Base-by-base conservation (phyloP, 1,140 invertebrate species). In the Dinoponera quadriceps region DNA sequence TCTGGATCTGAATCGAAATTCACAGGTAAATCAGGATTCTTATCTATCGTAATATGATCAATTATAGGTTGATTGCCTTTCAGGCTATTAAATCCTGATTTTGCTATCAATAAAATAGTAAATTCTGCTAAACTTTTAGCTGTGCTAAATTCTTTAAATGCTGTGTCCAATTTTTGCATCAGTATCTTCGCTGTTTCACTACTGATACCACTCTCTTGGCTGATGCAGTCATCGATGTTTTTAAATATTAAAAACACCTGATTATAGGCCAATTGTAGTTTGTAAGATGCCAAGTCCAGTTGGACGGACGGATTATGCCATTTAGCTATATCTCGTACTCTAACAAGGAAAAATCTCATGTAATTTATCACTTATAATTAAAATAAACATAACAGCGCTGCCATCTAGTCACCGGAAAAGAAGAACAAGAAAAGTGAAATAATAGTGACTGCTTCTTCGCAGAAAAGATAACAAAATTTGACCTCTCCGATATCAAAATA, bases 231-330 rank as follows among this genome's bases (percentile, higher is more conserved):
- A 57, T 94, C 93, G 29, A 94, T 90, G 38, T 82, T 75, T 48
- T 92, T 89, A 25, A 94, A 74, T 51, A 92, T 87, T 20, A 90
- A 91, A 20, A 72, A 78, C 44, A 94, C 57, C 25, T 85, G 72
- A 66, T 89, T 88, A 65, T 93, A 93, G 18, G 90, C 91, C 5
- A 82, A 78, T 83, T 92, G 90, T 13, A 94, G 66, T 78, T 91
- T 93, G 25, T 93, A 89, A 3, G 91, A 92, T n/a, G 92, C 89
- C 60, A 93, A 74, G 84, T 94, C 90, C 49, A 94, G 62, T 73
- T 94, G 92, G 66, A 92, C 73, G 44, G 92, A 93, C 16, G 92
- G 77, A 78, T 94, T 91, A 83, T 92, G 90, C 91, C 92, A 94
- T 71, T 92, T 18, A 57, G 69, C 65, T 38, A 66, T 80, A 27